Conservation (phyloP, 2,797 vertebrate species). For the Sebastes wilsoni region DNA sequence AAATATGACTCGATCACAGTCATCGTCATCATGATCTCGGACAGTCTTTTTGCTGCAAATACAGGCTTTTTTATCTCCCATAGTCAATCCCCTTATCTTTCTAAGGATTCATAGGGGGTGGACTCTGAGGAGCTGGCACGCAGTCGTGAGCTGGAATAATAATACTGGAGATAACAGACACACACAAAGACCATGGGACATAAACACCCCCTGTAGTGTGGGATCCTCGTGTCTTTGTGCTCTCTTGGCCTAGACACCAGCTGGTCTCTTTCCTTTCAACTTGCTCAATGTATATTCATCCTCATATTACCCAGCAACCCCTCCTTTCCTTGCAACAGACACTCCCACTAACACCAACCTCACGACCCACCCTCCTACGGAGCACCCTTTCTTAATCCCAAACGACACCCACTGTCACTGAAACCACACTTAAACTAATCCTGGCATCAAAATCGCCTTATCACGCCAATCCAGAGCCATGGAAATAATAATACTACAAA, state of each 20-base stretch:
- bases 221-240: constrained; percentile 46
- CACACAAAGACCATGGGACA: constrained; percentile 10
- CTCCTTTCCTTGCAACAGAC: constrained; percentile 16
- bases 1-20: background rate
- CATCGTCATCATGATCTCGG: background rate
- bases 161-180: background rate
- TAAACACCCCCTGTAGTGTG: constrained; percentile 19
- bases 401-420: constrained; percentile 10
- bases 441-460: constrained; percentile 35
- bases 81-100: background rate
- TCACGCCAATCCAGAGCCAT: constrained; percentile 36
- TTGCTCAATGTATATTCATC: constrained; percentile 53
- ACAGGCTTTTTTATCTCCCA: background rate
- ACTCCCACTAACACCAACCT: background rate
- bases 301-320: constrained; percentile 43
- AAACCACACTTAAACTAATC: constrained; percentile 36
- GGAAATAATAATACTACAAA: background rate
- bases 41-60: background rate
- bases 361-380: background rate
- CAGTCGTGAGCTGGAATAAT: background rate
- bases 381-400: constrained; percentile 36
- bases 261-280: constrained; percentile 51
- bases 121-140: background rate
- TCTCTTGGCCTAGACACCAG: constrained; percentile 61
- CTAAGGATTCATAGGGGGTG: background rate